A percentile compares a stretch with the other conserved stretches of the same genome.
These are phyloP conservation scores for Caenorhabditis doughertyi DNA, from an alignment of 2,888 invertebrate genomes.

Conservation along the genomic window DNA sequence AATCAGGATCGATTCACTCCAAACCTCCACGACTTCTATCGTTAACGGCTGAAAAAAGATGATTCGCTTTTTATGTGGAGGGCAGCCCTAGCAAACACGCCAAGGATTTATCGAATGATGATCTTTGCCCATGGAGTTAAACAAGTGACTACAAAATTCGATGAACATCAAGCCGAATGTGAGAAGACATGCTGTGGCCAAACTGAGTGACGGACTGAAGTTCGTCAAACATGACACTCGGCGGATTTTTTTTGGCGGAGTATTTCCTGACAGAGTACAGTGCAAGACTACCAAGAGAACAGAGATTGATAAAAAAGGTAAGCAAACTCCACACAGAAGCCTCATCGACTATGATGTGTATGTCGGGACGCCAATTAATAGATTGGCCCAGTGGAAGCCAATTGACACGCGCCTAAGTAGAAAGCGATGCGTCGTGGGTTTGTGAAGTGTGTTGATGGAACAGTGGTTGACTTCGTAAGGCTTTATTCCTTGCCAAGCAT, in stretches of 20 bases:
- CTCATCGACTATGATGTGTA: too few species aligned
- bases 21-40: background rate
- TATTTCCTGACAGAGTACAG: slow-evolving; percentile 72
- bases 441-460: too few species aligned
- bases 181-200: slow-evolving; percentile 63
- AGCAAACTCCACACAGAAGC: too few species aligned
- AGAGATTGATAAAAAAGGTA: slow-evolving; percentile 69
- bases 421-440: too few species aligned
- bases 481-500: too few species aligned
- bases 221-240: slow-evolving; percentile 62
- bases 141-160: slow-evolving; percentile 23
- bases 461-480: too few species aligned
- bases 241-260: slow-evolving; percentile 58
- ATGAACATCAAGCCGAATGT: slow-evolving; percentile 68
- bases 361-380: too few species aligned
- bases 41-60: slow-evolving; percentile 19
- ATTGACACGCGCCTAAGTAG: too few species aligned
- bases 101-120: slow-evolving; percentile 66
- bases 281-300: slow-evolving; percentile 70
- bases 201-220: slow-evolving; percentile 51
- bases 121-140: slow-evolving; percentile 68
- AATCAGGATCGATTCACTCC: background rate
- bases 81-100: slow-evolving; percentile 44
- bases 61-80: slow-evolving; percentile 71
- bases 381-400: too few species aligned